Evolutionary conservation across 2,113 vertebrate genomes (phyloP), one percentile per base, ranked within the genome.

Genomic region (Pelmatolapia mariae): DNA sequence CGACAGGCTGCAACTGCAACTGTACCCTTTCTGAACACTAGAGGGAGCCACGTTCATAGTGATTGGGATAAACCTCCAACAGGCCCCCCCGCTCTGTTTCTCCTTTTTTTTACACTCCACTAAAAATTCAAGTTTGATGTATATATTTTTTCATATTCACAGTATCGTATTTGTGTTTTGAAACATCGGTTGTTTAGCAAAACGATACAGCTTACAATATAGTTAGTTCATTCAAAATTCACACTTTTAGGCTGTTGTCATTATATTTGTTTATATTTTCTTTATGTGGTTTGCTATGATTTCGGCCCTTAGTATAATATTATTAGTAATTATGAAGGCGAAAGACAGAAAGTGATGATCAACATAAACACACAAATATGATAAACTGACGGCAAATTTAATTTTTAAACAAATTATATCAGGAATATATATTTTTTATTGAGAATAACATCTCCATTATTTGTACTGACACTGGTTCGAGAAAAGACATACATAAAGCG

Each of bases 1-100:
- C 18, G 2, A 31, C 43, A 76, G 26, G 10, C 26, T 50, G 43
- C 24, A 50, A 47, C 4, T 73, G 15, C 3, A 45, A 33, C 4
- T 13, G 2, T 47, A 5, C 57, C 6, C 8, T n/a, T n/a, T 40
- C 1, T 84, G 47, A 24, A 26, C 92, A 24, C 86, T 18, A 93
- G 94, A 91, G 93, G 84, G 94, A 89, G 86, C 92, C 94, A 93
- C 8, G 40, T 5, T 73, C 87, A 29, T 45, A 86, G 6, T 43
- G 53, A 90, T 93, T 6, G 53, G 36, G 18, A 15, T 33, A 8
- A 53, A 47, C 5, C 33, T 31, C 61, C 22, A 8, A 33, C 38
- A 4, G 12, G 54, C 4, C 12, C 16, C 16, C 4, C n/a, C 26
- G 1, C 0, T 2, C 5, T 8, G 7, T 68, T 24, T 26, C 1